Base-by-base conservation (phyloP, 1,140 invertebrate genomes). In the Aleiodes sp. region DNA sequence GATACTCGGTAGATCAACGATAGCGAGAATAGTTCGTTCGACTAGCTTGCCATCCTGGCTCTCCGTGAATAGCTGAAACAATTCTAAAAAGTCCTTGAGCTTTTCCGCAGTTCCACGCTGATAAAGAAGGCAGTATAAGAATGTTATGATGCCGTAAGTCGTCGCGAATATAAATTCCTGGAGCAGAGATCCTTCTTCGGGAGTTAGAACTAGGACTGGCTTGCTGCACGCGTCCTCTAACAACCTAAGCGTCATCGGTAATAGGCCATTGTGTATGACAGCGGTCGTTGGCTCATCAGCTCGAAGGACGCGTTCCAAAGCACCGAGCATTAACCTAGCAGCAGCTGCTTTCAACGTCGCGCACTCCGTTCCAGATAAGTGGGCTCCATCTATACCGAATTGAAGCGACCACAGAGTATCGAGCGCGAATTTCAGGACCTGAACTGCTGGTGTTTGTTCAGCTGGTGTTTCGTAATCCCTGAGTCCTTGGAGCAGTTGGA, bases 161-260 rank as follows among this genome's bases (percentile, higher is more conserved):
- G 88, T 86, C 0, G 88, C 89, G 76, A 90, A 91, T 2, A 91
- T 84, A 72, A 89, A 91, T 76, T 89, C 89, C 63, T 90, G 88
- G 35, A 88, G 75, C 74, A 87, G 65, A 65, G 82, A 71, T 69
- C 86, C 82, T 64, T 86, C 84, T 14, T 84, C 83, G 0, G 70
- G 66, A 0, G 71, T 76, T 0, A 73, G 9, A 0, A 68, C 71
- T 0, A 68, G 39, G 3, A 76, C 72, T n/a, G 77, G 75, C 65
- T 77, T 82, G 16, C 75, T 75, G 29, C 82, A 85, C 7, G 87
- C 86, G 68, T 90, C 89, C 75, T 91, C 90, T 14, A 91, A 71
- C 10, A 91, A 75, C 72, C 88, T 84, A 4, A 91, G 71, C 2
- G 89, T 85, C 87, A 90, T 89, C 4, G 90, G 90, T 9, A 92